Percentiles rank a stretch among this genome's conserved stretches.
Conservation (phyloP, 2,113 vertebrate genomes). For the Pongo abelii region DNA sequence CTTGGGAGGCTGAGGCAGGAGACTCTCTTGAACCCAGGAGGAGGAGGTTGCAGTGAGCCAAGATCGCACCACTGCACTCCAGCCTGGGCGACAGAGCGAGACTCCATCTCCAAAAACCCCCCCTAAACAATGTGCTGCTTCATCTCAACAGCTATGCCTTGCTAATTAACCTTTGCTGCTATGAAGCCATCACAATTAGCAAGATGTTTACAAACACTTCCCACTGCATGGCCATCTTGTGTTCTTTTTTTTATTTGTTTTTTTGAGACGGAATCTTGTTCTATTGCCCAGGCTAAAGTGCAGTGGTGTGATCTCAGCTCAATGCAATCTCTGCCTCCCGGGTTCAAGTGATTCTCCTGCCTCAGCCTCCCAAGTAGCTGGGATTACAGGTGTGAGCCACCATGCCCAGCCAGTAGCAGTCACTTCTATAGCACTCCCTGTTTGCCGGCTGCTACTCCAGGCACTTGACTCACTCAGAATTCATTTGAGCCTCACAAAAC, state of each 20-base stretch:
- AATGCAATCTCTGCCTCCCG: neutral
- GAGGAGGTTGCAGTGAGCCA: too few species aligned
- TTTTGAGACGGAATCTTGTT: neutral
- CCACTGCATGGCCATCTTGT: too few species aligned
- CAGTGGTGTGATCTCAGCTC: neutral
- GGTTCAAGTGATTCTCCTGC: neutral
- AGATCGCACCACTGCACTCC: too few species aligned
- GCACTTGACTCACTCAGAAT: neutral
- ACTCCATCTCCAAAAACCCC: too few species aligned
- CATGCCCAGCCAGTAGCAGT: neutral
- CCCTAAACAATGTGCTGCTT: too few species aligned
- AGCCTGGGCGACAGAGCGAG: too few species aligned
- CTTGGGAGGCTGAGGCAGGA: too few species aligned
- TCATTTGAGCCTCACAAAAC: too few species aligned
- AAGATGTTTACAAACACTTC: too few species aligned
- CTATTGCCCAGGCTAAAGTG: neutral
- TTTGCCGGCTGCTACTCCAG: accelerated
- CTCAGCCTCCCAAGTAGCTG: neutral
- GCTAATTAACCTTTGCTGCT: neutral
- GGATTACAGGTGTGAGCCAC: neutral
- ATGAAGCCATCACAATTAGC: neutral
- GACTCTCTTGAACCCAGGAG: too few species aligned
- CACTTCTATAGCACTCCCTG: accelerated
- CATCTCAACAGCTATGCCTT: too few species aligned
- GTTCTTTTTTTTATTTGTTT: too few species aligned